Percentiles rank a stretch among this genome's conserved stretches.
These are phyloP conservation scores for Sebastes taczanowskii DNA, from an alignment of 2,797 vertebrate genomes.

Conservation along the genomic window DNA sequence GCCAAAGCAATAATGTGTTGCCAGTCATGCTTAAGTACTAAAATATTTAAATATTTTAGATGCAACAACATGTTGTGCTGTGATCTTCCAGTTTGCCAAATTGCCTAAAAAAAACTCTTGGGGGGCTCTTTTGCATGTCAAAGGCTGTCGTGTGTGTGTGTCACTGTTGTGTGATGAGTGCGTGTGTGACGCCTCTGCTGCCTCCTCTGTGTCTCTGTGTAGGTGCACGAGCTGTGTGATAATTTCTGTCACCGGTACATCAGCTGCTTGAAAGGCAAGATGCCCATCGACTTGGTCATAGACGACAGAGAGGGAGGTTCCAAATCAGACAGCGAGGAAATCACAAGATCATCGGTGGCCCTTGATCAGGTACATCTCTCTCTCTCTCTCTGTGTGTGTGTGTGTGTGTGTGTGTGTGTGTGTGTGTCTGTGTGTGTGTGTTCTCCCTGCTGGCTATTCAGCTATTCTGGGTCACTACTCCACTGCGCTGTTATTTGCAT, in stretches of 20 bases:
- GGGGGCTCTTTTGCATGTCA: constrained; percentile 82
- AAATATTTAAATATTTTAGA: neutral
- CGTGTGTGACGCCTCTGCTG: constrained; percentile 64
- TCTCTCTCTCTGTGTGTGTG: neutral
- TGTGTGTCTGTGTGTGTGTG: constrained; percentile 2
- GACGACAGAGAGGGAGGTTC: constrained; percentile 98
- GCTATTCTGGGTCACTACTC: constrained; percentile 90
- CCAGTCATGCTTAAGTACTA: neutral
- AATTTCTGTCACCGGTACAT: constrained; percentile 99
- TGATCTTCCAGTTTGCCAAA: neutral
- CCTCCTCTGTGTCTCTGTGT: constrained; percentile 56
- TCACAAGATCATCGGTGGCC: constrained; percentile 96
- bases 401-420: neutral
- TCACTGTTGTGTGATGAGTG: constrained; percentile 79
- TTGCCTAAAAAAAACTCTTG: constrained; percentile 57
- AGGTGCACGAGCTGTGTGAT: constrained; percentile 99
- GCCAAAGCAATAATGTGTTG: neutral
- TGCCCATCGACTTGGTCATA: constrained; percentile 99
- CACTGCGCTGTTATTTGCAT: constrained; percentile 95
- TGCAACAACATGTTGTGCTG: neutral
- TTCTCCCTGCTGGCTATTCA: constrained; percentile 82
- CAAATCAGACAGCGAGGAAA: constrained; percentile 99
- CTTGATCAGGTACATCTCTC: constrained; percentile 93
- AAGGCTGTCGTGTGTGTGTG: constrained; percentile 7
- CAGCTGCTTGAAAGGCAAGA: constrained; percentile 99